Conservation (phyloP, 2,113 vertebrate species). For the Paratilapia polleni region DNA sequence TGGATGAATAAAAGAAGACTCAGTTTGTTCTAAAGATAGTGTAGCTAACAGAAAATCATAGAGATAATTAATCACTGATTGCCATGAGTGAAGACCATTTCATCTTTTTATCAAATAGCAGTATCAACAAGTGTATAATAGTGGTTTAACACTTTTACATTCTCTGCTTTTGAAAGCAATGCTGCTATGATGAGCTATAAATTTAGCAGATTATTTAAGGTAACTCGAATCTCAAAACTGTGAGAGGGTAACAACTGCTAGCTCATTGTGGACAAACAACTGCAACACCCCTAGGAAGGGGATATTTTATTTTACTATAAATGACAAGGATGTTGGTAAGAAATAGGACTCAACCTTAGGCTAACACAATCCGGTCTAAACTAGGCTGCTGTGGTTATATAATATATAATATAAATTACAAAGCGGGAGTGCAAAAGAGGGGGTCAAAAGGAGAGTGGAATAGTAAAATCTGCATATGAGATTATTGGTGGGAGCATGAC, state of each 20-base stretch:
- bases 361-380: conserved; percentile 28
- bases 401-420: conserved; percentile 22
- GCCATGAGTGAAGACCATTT: conserved; percentile 19
- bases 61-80: conserved; percentile 39
- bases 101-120: conserved; percentile 28
- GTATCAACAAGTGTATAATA: conserved; percentile 14
- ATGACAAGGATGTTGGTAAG: not conserved
- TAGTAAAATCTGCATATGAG: conserved; percentile 15
- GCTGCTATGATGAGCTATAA: conserved; percentile 9
- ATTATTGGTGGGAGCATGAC: conserved; percentile 37
- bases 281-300: conserved; percentile 2
- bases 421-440: not conserved
- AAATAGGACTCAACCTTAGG: not conserved
- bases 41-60: not conserved
- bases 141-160: conserved; percentile 38
- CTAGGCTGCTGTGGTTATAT: conserved; percentile 21
- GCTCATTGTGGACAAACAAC: conserved; percentile 28
- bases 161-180: conserved; percentile 25
- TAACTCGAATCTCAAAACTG: not conserved
- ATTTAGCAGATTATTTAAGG: conserved; percentile 38
- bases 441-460: conserved; percentile 1
- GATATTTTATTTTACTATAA: conserved; percentile 6
- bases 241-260: conserved; percentile 33
- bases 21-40: conserved; percentile 4
- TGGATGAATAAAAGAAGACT: conserved; percentile 3